These are phyloP conservation scores for Battus philenor DNA, from an alignment of 1,140 invertebrate genomes.

Conservation along the genomic window DNA sequence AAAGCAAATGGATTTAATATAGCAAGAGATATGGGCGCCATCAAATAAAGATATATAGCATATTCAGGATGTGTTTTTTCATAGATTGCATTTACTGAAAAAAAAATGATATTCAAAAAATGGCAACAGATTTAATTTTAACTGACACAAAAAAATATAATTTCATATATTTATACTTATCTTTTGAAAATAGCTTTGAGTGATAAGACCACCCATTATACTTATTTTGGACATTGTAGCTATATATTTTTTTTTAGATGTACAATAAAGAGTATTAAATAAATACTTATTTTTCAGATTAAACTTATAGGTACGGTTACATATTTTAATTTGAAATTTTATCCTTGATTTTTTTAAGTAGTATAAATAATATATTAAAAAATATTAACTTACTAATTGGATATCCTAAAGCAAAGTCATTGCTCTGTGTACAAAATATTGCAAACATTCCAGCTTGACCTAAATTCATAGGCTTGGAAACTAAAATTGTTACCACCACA, in stretches of 20 bases:
- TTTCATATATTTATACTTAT: too few species aligned
- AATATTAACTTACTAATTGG: constrained; percentile 89
- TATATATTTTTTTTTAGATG: too few species aligned
- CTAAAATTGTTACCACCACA: constrained; percentile 85
- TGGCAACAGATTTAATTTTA: too few species aligned
- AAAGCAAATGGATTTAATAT: constrained; percentile 96
- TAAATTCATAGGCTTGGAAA: constrained; percentile 87
- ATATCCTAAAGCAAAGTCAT: constrained; percentile 98
- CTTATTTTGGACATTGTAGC: too few species aligned
- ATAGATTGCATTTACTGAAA: constrained; percentile 85
- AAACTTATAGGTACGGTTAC: too few species aligned
- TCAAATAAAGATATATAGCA: constrained; percentile 92
- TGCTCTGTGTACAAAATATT: constrained; percentile 97
- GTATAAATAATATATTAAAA: background rate
- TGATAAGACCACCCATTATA: too few species aligned
- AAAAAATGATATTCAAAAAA: background rate
- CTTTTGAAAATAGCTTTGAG: too few species aligned
- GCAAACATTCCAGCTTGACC: constrained; percentile 93
- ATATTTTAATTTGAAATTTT: too few species aligned
- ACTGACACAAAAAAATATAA: too few species aligned
- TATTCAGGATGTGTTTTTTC: constrained; percentile 90
- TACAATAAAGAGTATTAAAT: too few species aligned
- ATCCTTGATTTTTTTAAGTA: too few species aligned
- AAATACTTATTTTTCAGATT: too few species aligned
- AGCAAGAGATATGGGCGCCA: constrained; percentile 95